Conservation (phyloP, 2,888 invertebrate genomes). For the Ophion ventricosus region DNA sequence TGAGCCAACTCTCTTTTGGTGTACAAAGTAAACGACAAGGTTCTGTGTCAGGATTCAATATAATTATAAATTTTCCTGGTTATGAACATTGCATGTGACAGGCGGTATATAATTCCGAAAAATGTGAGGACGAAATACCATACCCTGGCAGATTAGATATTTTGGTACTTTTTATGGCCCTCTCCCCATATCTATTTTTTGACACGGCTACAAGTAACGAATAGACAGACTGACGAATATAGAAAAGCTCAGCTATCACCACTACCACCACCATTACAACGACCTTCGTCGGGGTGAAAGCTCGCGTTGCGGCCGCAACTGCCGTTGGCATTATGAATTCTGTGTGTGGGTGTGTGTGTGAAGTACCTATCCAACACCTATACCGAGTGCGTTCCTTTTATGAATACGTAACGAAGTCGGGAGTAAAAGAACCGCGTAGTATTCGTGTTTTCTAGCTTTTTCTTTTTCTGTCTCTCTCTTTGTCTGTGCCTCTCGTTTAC, state of each 20-base stretch:
- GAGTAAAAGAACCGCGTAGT: slow-evolving; percentile 63
- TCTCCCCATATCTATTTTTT: neutral
- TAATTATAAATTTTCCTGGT: too few relatives aligned
- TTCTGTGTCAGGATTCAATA: too few relatives aligned
- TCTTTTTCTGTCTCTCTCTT: neutral
- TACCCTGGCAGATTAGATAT: neutral
- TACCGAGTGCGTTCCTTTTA: slow-evolving; percentile 77
- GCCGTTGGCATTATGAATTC: slow-evolving; percentile 76
- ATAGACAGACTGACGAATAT: slow-evolving; percentile 29
- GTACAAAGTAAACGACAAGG: too few relatives aligned
- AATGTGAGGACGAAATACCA: too few relatives aligned
- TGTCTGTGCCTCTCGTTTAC: slow-evolving; percentile 10
- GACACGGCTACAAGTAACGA: slow-evolving; percentile 4
- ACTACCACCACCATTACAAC: slow-evolving; percentile 50
- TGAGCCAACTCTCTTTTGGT: too few relatives aligned
- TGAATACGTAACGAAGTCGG: slow-evolving; percentile 79
- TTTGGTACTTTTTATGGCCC: neutral
- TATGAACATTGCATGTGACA: too few relatives aligned
- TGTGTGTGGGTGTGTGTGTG: slow-evolving; percentile 71
- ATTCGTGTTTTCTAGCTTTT: slow-evolving; percentile 52
- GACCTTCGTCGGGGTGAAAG: slow-evolving; percentile 41
- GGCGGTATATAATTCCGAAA: too few relatives aligned
- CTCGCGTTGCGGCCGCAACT: slow-evolving; percentile 68
- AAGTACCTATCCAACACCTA: slow-evolving; percentile 63
- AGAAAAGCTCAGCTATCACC: slow-evolving; percentile 54